Percentiles rank a stretch among this genome's conserved stretches.
Evolutionary conservation across 2,797 vertebrate species (phyloP).

Genomic region (Choloepus didactylus): DNA sequence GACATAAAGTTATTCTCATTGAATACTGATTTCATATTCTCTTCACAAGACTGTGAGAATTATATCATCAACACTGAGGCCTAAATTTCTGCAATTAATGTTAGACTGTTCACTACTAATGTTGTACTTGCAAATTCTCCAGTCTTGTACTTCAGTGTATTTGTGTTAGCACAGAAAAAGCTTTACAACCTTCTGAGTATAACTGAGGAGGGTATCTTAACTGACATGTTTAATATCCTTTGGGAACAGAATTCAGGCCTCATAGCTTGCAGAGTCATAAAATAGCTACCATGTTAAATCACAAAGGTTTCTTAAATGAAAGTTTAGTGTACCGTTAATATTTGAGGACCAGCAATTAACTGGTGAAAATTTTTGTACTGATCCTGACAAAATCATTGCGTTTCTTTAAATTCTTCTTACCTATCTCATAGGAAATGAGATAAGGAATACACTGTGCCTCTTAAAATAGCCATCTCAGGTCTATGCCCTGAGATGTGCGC

Average conservation of each 20-base stretch:
- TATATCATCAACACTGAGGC: not conserved
- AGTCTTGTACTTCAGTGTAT: not conserved
- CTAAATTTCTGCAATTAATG: slow-evolving; percentile 8
- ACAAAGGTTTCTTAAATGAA: not conserved
- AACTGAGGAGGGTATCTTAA: not conserved
- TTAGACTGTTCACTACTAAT: not conserved
- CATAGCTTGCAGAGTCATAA: not conserved
- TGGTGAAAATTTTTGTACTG: not conserved
- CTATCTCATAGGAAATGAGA: not conserved
- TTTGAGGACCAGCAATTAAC: slow-evolving; percentile 10
- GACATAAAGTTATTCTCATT: not conserved
- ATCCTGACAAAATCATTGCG: slow-evolving; percentile 6
- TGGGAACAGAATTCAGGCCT: slow-evolving; percentile 37
- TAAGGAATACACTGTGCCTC: not conserved
- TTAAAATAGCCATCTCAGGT: not conserved
- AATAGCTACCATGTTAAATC: not conserved
- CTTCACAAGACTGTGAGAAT: not conserved
- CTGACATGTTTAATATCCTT: slow-evolving; percentile 23
- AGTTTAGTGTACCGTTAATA: not conserved
- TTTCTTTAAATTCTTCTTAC: slow-evolving; percentile 54
- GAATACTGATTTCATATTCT: slow-evolving; percentile 10
- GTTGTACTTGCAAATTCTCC: slow-evolving; percentile 25
- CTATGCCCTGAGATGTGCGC: not conserved
- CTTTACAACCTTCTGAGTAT: not conserved
- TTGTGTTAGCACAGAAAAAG: not conserved